Conservation (phyloP, 2,888 invertebrate species). For the Lottia scabra region DNA sequence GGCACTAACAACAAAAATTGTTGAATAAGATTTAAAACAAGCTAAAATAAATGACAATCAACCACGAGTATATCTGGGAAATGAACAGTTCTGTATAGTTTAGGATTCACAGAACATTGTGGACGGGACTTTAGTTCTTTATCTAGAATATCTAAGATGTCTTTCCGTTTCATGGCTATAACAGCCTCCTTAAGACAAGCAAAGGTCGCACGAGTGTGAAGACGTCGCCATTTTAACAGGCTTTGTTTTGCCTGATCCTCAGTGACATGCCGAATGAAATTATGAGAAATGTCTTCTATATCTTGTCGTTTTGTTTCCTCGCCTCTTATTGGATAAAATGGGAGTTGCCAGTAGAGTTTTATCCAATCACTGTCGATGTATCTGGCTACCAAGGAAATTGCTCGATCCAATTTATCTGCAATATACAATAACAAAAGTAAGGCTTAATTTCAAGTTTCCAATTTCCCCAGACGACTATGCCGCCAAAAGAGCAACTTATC, state of each 20-base stretch:
- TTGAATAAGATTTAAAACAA: not conserved
- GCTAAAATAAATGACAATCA: not conserved
- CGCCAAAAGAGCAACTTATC: too few relatives aligned
- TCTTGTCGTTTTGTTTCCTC: constrained; percentile 51
- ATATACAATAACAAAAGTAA: not conserved
- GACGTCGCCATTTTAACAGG: constrained; percentile 56
- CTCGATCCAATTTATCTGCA: constrained; percentile 54
- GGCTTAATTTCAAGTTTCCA: too few relatives aligned
- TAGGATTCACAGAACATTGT: constrained; percentile 21
- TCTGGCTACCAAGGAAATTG: constrained; percentile 42
- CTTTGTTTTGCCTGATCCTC: constrained; percentile 46
- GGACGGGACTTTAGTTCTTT: constrained; percentile 16
- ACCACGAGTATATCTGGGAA: constrained; percentile 37
- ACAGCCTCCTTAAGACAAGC: constrained; percentile 51
- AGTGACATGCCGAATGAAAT: constrained; percentile 46
- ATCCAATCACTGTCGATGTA: constrained; percentile 56
- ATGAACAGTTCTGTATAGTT: constrained; percentile 36
- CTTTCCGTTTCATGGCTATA: constrained; percentile 43
- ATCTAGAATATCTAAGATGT: constrained; percentile 53
- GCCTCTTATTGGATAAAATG: constrained; percentile 57
- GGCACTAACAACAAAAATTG: too few relatives aligned
- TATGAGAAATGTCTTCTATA: constrained; percentile 53
- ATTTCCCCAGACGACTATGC: too few relatives aligned
- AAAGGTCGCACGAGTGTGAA: constrained; percentile 56
- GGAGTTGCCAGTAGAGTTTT: constrained; percentile 52